Evolutionary conservation across 2,888 invertebrate species (phyloP), one percentile per base, ranked within the genome.

Genomic region (Volucella inanis): DNA sequence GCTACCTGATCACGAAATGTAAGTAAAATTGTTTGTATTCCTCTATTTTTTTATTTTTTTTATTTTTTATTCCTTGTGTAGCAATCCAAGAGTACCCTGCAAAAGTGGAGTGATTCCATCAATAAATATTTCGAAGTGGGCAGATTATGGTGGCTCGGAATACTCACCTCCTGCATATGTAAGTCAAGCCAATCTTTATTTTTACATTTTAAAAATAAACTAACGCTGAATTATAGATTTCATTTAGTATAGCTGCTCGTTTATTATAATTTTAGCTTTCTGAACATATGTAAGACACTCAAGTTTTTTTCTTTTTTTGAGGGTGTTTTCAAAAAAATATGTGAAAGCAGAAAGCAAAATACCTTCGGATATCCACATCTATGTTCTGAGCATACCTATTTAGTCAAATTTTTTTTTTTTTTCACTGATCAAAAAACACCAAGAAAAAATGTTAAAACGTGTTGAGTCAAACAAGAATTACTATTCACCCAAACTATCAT

Each of bases 1-100:
- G 41, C 92, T 97, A 89, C 97, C 98, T 3, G 97, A 98, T 92
- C 97, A 97, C 90, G 97, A 97, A 94, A 94, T 97, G 98, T 98
- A 94, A 95, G 96, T 94, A 14, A 8, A 22, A 8, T 3, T 45
- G 0, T 22, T 22, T 22, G 41, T 50, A 11, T 47, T 12, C 8
- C 8, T 14, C 3, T 22, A 50, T 41, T n/a, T 67, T 3, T 45
- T 49, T 49, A 43, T 45, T 76, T 39, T 54, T 43, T 3, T 45
- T 49, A 52, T 47, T 45, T 76, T 39, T 54, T 43, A 14, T 70
- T 45, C 81, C 89, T 31, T 6, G 31, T 93, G 93, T 91, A 98
- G 98, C 88, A 98, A 98, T 92, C 98, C 98, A n/a, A 94, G 98
- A 89, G 97, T 98, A 87, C 97, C 98, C 9, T 98, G 98, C 92